Base-by-base conservation (phyloP, 2,888 invertebrate genomes). In the Automeris io region DNA sequence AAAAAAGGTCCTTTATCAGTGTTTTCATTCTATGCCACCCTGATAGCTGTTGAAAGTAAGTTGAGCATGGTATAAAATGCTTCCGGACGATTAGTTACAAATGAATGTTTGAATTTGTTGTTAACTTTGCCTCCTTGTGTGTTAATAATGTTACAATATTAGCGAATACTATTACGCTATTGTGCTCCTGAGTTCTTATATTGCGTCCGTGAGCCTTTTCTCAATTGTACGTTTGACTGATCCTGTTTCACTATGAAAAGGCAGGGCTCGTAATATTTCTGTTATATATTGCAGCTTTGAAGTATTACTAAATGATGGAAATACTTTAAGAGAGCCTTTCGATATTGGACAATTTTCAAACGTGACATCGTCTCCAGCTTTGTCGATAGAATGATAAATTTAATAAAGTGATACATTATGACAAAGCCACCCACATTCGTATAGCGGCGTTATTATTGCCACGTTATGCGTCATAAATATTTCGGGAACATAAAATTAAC, bases 401-500 rank as follows among this genome's bases (percentile, higher is more conserved):
- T 76, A 80, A 85, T 81, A 67, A 82, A 83, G 80, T 78, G 76
- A 81, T 81, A 79, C 65, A 70, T 76, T 74, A 77, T 66, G 61
- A 69, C 60, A 63, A 76, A 79, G 66, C 78, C 85, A 85, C 85
- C 83, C 85, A 83, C 83, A 83, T 85, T 82, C 83, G 77, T 82
- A 81, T 81, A 76, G 80, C 63, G 49, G 60, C 69, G 74, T 77
- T 78, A 80, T 85, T 81, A 80, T 68, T 75, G 70, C 67, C 75
- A 69, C 79, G 81, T 83, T 83, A 86, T 83, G 83, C 78, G 76
- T 83, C 85, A 85, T 85, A 85, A 86, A 85, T 83, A 83, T 83
- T 85, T 85, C 82, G 76, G 78, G 73, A 82, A 85, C 83, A 81
- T 85, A 81, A 86, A 86, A 82, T 85, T 82, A 85, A 86, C 86